Evolutionary conservation across 2,888 invertebrate genomes (phyloP).

Genomic region (Gerris lacustris): DNA sequence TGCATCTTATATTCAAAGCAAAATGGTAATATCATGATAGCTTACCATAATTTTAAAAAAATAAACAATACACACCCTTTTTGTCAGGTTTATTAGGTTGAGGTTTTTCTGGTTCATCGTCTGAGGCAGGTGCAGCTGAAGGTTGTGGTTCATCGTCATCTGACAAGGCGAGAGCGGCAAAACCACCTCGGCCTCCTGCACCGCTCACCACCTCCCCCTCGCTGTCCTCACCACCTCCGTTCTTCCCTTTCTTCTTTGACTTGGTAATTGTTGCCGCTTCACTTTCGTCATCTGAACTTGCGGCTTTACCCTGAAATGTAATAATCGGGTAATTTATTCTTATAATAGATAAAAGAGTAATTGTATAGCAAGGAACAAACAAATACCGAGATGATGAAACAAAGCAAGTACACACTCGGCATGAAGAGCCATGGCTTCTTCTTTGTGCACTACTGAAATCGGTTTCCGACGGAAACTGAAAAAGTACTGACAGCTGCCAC

Average conservation of each 20-base stretch:
- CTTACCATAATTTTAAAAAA: no score
- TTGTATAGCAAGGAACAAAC: no score
- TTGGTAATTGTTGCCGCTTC: slow-evolving; percentile 15
- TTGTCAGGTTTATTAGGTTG: no score
- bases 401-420: no score
- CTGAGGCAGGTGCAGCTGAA: slow-evolving; percentile 24
- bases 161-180: slow-evolving; percentile 28
- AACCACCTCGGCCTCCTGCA: slow-evolving; percentile 34
- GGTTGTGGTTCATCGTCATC: slow-evolving; percentile 22
- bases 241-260: slow-evolving; percentile 18
- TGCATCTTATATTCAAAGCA: no score
- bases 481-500: no score
- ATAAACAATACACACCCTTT: no score
- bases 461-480: neutral
- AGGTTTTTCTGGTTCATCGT: slow-evolving; percentile 34
- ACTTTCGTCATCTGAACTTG: slow-evolving; percentile 22
- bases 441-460: no score
- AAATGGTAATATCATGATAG: no score
- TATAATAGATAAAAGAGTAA: no score
- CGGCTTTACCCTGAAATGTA: slow-evolving; percentile 21
- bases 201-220: slow-evolving; percentile 34
- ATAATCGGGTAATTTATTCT: neutral
- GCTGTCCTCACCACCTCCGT: slow-evolving; percentile 37
- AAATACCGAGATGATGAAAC: no score
- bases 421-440: no score